A percentile compares a stretch with the other conserved stretches of the same genome.
Evolutionary conservation across 2,113 vertebrate genomes (phyloP).

Genomic region (Mohoua ochrocephala): DNA sequence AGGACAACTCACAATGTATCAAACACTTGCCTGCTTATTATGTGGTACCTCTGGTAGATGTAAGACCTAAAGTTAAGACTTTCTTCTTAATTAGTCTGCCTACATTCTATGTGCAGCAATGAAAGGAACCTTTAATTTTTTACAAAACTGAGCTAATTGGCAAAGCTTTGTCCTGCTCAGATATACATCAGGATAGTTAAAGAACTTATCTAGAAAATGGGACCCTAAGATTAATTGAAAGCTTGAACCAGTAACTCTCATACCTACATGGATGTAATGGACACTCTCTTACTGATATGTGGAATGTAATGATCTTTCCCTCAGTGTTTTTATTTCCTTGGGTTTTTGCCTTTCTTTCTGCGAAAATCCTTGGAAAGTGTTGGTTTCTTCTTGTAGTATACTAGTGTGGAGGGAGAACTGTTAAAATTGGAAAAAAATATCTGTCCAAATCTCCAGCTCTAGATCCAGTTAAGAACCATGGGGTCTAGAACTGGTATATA

Average conservation of each 20-base stretch:
- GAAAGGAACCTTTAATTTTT: background rate
- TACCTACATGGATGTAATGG: background rate
- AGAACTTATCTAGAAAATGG: background rate
- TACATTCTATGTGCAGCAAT: background rate
- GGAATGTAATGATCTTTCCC: background rate
- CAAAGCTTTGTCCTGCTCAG: background rate
- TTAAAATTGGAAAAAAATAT: background rate
- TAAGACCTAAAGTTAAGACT: background rate
- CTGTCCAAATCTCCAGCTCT: background rate
- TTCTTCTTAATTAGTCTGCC: background rate
- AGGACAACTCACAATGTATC: background rate
- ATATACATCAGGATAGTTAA: background rate
- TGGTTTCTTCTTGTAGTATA: background rate
- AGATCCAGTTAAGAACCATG: background rate
- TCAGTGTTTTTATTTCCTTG: background rate
- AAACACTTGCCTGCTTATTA: background rate
- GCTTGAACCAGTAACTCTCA: background rate
- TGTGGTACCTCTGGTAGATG: background rate
- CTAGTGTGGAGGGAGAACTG: background rate
- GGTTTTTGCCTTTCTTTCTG: background rate
- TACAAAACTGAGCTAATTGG: background rate
- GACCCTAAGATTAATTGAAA: background rate
- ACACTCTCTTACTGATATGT: background rate
- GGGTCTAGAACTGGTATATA: background rate
- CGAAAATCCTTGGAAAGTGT: background rate